These are phyloP conservation scores for Polietes domitor DNA, from an alignment of 2,888 invertebrate genomes.

Conservation along the genomic window DNA sequence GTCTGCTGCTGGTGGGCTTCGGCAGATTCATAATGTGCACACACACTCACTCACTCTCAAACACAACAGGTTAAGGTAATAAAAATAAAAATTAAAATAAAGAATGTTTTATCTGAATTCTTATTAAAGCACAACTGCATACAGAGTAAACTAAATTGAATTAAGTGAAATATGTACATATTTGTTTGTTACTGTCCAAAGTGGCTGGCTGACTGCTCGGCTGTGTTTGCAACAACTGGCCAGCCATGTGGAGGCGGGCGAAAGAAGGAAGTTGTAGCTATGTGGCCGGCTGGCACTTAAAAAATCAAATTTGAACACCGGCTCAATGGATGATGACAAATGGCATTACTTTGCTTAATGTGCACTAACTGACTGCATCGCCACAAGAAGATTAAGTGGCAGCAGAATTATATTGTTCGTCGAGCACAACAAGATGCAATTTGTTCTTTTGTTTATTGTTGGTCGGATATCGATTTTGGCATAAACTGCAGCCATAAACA, in stretches of 20 bases:
- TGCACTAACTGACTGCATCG: not conserved
- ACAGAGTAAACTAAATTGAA: conserved; percentile 5
- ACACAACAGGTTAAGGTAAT: not conserved
- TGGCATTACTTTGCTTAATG: not conserved
- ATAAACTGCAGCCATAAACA: not conserved
- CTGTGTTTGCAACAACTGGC: not conserved
- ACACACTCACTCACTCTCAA: not conserved
- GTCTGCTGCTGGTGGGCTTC: not conserved
- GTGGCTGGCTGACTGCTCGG: not conserved
- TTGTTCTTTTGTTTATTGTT: not conserved
- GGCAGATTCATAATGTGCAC: not conserved
- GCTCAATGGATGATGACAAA: not conserved
- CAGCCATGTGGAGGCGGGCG: not conserved
- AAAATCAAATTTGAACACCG: not conserved
- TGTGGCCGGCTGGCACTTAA: not conserved
- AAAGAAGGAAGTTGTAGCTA: not conserved
- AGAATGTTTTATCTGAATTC: not conserved
- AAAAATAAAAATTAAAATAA: not conserved
- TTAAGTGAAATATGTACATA: not conserved
- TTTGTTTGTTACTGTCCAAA: not conserved
- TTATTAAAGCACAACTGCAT: not conserved
- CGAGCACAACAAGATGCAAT: not conserved
- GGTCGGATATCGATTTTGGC: not conserved
- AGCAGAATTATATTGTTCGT: too few relatives aligned
- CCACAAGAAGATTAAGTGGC: too few relatives aligned